These are phyloP conservation scores for Zaprionus africanus DNA, from an alignment of 1,140 invertebrate genomes.

Conservation along the genomic window DNA sequence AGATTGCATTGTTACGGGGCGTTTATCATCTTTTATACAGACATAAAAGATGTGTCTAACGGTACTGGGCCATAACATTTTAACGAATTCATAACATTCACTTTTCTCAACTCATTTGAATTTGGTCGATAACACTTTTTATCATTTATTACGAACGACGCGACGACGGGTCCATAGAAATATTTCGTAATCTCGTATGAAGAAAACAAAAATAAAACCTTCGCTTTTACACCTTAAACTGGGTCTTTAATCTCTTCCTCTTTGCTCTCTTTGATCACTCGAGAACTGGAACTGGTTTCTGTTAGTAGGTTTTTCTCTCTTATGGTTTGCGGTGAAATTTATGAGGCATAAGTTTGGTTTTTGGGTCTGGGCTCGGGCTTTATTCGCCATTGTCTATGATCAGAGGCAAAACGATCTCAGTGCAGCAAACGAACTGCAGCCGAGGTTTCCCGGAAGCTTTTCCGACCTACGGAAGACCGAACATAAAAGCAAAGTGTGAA, in stretches of 20 bases:
- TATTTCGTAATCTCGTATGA: slow-evolving; percentile 65
- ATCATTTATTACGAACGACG: slow-evolving; percentile 41
- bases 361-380: slow-evolving; percentile 45
- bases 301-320: slow-evolving; percentile 24
- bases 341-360: slow-evolving; percentile 63
- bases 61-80: slow-evolving; percentile 41
- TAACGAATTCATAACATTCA: slow-evolving; percentile 42
- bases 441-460: slow-evolving; percentile 45
- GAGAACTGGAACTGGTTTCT: slow-evolving; percentile 57
- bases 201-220: slow-evolving; percentile 24
- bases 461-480: neutral
- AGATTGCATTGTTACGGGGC: slow-evolving; percentile 63
- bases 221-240: slow-evolving; percentile 59
- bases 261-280: slow-evolving; percentile 29
- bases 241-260: slow-evolving; percentile 11
- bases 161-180: slow-evolving; percentile 1
- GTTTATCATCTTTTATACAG: slow-evolving; percentile 17
- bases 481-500: neutral
- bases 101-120: slow-evolving; percentile 34
- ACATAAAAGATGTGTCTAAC: slow-evolving; percentile 46
- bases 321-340: slow-evolving; percentile 65
- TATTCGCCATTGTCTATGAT: slow-evolving; percentile 63
- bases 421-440: slow-evolving; percentile 60
- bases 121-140: slow-evolving; percentile 46
- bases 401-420: slow-evolving; percentile 32